A percentile compares a stretch with the other conserved stretches of the same genome.
These are phyloP conservation scores for Drosophila vallismaia DNA, from an alignment of 2,888 invertebrate genomes.

Conservation along the genomic window DNA sequence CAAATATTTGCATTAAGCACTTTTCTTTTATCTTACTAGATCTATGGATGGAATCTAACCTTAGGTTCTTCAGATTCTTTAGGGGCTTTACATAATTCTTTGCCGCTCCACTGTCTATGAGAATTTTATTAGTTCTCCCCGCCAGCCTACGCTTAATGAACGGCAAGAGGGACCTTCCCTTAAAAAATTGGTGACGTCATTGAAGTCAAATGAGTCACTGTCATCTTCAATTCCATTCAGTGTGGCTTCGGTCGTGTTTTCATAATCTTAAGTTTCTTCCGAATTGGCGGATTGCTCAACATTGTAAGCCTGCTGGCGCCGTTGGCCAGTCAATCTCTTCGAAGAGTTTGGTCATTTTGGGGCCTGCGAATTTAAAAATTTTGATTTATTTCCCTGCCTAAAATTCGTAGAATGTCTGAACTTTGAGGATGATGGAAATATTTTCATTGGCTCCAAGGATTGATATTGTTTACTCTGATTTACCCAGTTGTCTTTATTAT, in stretches of 20 bases:
- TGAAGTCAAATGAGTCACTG: conserved; percentile 6
- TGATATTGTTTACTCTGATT: conserved; percentile 2
- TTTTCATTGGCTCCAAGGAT: conserved; percentile 21
- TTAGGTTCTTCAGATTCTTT: no score
- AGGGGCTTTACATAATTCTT: no score
- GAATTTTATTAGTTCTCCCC: no score
- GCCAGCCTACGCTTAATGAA: no score
- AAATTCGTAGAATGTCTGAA: conserved; percentile 1
- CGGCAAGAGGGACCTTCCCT: conserved; percentile 5
- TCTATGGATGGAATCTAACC: no score
- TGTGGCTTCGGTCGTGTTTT: conserved; percentile 2
- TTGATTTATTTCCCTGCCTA: background rate
- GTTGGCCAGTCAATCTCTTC: no score
- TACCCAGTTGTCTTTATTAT: conserved; percentile 1
- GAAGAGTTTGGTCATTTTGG: background rate
- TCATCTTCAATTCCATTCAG: conserved; percentile 5
- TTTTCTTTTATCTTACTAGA: no score
- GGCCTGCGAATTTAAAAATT: conserved; percentile 2
- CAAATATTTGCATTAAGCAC: no score
- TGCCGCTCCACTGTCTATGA: no score
- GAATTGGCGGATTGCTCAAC: no score
- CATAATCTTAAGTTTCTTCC: conserved; percentile 3
- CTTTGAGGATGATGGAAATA: conserved; percentile 2
- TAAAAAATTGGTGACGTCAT: conserved; percentile 2
- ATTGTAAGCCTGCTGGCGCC: no score